Base-by-base conservation (phyloP, 1,140 invertebrate species). In the Drosophila nannoptera region DNA sequence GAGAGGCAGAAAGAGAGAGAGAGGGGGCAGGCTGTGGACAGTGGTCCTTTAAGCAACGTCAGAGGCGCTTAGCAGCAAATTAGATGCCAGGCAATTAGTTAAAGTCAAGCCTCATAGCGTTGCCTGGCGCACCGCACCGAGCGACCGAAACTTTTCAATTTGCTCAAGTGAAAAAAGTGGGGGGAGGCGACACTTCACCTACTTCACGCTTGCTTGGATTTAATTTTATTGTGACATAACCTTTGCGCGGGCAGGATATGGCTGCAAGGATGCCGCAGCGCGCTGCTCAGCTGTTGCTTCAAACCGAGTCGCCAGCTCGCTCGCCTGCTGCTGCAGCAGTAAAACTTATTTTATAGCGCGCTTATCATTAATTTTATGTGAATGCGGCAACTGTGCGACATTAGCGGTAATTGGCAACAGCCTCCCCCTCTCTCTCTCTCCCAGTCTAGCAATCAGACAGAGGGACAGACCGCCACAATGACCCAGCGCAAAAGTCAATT, bases 291-390 rank as follows among this genome's bases (percentile, higher is more conserved):
- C 69, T 72, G 69, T 72, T 72, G 69, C 64, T 72, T 72, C 69
- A 14, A 22, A n/a, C 16, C 53, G 46, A 55, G 22, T 22, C 3
- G 22, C 6, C 12, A 5, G 35, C 9, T 48, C 35, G 35, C 9
- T 48, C 35, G 46, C 22, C 59, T 75, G 56, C 72, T 76, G 80
- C 59, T 62, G 63, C 72, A 68, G 80, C 70, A 84, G 81, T 84
- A 81, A 84, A 84, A 84, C 74, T 86, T 86, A 80, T 84, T 84
- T 84, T 84, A 84, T 84, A 63, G 82, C 81, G 74, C 73, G 84
- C 81, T 84, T 86, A 84, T 84, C 81, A 81, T 84, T 84, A 84
- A 84, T 84, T 84, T 84, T 86, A 84, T 84, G 81, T 78, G 77
- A 77, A 76, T 70, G 69, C 80, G 73, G 80, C 82, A 84, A 84